Evolutionary conservation across 2,888 invertebrate species (phyloP).

Genomic region (Morpho achilles): DNA sequence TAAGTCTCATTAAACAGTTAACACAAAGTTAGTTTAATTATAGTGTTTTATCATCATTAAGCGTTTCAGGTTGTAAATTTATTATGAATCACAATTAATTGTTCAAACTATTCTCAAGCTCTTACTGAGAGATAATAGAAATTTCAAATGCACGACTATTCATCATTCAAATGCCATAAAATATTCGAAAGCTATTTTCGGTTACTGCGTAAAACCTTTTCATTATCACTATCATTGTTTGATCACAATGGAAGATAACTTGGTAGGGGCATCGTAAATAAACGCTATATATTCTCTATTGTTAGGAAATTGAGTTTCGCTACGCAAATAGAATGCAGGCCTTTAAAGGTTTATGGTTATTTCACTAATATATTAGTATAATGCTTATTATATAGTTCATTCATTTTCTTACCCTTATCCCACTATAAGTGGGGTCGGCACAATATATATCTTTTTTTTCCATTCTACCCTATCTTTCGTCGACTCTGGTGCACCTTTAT

Average conservation of each 20-base stretch:
- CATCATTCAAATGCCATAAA: conserved; percentile 3
- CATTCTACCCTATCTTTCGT: no score
- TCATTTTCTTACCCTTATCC: no score
- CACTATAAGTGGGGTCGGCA: no score
- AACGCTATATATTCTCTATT: conserved; percentile 10
- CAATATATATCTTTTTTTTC: no score
- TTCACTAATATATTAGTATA: not conserved
- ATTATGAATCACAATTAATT: conserved; percentile 2
- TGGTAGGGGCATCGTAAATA: conserved; percentile 7
- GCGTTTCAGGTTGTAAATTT: not conserved
- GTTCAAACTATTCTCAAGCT: conserved; percentile 1
- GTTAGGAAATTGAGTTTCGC: conserved; percentile 8
- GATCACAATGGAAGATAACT: conserved; percentile 6
- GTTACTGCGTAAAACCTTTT: conserved; percentile 1
- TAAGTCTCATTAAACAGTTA: no score
- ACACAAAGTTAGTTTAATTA: no score
- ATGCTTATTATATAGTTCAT: not conserved
- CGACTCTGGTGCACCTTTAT: no score
- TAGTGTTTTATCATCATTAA: no score
- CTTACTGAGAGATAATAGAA: not conserved
- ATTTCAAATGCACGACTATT: not conserved
- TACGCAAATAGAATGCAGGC: conserved; percentile 5
- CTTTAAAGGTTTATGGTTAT: conserved; percentile 1
- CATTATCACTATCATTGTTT: conserved; percentile 11
- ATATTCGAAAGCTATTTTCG: conserved; percentile 8